phyloP scores from a whole-genome alignment of 1,140 invertebrate genomes.

The Heliconius hewitsoni region DNA sequence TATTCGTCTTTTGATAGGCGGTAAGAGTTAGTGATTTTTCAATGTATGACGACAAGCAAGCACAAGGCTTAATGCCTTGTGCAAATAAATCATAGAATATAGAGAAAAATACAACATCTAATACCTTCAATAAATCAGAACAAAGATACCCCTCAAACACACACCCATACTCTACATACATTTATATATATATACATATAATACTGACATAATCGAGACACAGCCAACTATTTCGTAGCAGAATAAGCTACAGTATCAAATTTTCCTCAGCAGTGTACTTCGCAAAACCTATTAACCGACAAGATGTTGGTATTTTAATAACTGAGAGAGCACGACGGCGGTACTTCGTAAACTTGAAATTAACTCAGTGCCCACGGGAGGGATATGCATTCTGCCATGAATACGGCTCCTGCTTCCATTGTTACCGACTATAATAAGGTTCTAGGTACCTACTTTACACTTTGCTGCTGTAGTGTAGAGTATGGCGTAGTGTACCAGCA shows the following conservation, averaged over 20 bases:
- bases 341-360: conserved; percentile 69
- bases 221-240: neutral
- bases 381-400: conserved; percentile 59
- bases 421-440: conserved; percentile 55
- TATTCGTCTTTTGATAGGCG: too few relatives aligned
- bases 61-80: too few relatives aligned
- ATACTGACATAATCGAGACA: neutral
- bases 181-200: neutral
- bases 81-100: too few relatives aligned
- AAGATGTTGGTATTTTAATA: conserved; percentile 70
- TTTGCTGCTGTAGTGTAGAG: conserved; percentile 18
- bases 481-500: conserved; percentile 10
- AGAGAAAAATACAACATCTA: neutral
- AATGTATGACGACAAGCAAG: too few relatives aligned
- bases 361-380: conserved; percentile 67
- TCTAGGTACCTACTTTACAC: conserved; percentile 47
- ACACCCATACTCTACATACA: neutral
- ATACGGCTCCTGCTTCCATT: conserved; percentile 57
- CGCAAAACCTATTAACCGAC: conserved; percentile 67
- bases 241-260: conserved; percentile 46
- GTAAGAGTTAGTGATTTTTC: too few relatives aligned
- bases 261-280: conserved; percentile 58
- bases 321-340: conserved; percentile 57
- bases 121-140: neutral
- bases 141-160: neutral